These are phyloP conservation scores for Lepidurus apus DNA, from an alignment of 1,140 invertebrate species.

Conservation along the genomic window DNA sequence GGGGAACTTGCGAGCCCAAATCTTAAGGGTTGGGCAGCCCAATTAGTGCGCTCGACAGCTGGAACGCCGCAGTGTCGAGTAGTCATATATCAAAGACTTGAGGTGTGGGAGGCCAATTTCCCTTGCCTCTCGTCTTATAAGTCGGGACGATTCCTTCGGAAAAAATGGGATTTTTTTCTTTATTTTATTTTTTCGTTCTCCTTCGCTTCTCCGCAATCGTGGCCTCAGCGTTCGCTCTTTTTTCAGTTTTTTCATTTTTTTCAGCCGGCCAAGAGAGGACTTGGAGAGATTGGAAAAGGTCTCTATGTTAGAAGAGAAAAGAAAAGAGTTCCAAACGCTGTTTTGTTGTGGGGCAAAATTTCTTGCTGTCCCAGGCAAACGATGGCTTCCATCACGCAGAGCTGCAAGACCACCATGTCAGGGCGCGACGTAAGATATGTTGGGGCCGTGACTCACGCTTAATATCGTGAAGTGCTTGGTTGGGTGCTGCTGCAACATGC, in stretches of 20 bases:
- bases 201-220: background rate
- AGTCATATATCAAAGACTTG: slow-evolving; percentile 21
- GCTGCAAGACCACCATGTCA: slow-evolving; percentile 17
- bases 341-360: background rate
- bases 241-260: too few relatives aligned
- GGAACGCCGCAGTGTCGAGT: slow-evolving; percentile 20
- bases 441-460: slow-evolving; percentile 17
- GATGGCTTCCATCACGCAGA: slow-evolving; percentile 17
- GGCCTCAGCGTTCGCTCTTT: too few relatives aligned
- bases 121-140: background rate
- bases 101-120: slow-evolving; percentile 20
- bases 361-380: background rate
- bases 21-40: slow-evolving; percentile 20
- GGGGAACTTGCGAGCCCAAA: background rate
- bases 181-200: background rate
- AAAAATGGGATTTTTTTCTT: background rate
- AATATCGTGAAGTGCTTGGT: slow-evolving; percentile 21
- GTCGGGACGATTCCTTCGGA: slow-evolving; percentile 50
- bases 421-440: slow-evolving; percentile 12
- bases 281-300: slow-evolving; percentile 27
- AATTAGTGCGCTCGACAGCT: slow-evolving; percentile 14
- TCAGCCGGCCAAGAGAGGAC: background rate
- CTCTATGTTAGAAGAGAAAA: slow-evolving; percentile 38
- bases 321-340: slow-evolving; percentile 24
- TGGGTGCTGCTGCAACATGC: background rate